Evolutionary conservation across 2,797 vertebrate species (phyloP), one percentile per base, ranked within the genome.

Genomic region (Valencia hispanica): DNA sequence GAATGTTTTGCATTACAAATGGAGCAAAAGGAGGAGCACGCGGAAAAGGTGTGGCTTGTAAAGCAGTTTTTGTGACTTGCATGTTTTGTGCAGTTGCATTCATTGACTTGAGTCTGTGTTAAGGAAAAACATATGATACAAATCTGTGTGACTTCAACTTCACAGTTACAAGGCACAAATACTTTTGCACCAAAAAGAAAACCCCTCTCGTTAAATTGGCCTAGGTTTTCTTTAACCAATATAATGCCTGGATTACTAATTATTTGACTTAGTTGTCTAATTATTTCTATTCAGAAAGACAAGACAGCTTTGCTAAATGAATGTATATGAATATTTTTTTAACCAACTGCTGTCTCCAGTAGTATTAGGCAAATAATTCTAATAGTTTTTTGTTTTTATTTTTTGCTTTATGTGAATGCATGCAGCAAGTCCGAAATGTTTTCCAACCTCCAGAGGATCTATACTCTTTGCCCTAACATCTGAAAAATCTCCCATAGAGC

Each of bases 401-500:
- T 53, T 77, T 66, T 75, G 32, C 22, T 63, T 53, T 22, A 17
- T 11, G 57, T 43, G 32, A 36, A 48, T 48, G 48, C 17, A 45
- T 66, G 61, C 22, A 81, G 66, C 80, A 81, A 87, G 76, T 86
- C 81, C 87, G 0, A 75, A 81, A 73, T 59, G 77, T 47, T 74
- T 65, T 79, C 30, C 70, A 70, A 77, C 61, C 77, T 81, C 87
- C 51, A 65, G 78, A 80, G 71, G 79, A 65, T 77, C 75, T 77
- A 73, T 57, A 69, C 70, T 82, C 48, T 79, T 32, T 79, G n/a
- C 27, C 34, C 84, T 73, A 59, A 77, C 80, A 78, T 80, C 84
- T 81, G 81, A 51, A 76, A 74, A 72, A 83, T n/a, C 78, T 72
- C 84, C 83, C 81, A 80, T 78, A 77, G 36, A 39, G 10, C 22